Conservation (phyloP, 2,113 vertebrate genomes). For the Trinectes maculatus region DNA sequence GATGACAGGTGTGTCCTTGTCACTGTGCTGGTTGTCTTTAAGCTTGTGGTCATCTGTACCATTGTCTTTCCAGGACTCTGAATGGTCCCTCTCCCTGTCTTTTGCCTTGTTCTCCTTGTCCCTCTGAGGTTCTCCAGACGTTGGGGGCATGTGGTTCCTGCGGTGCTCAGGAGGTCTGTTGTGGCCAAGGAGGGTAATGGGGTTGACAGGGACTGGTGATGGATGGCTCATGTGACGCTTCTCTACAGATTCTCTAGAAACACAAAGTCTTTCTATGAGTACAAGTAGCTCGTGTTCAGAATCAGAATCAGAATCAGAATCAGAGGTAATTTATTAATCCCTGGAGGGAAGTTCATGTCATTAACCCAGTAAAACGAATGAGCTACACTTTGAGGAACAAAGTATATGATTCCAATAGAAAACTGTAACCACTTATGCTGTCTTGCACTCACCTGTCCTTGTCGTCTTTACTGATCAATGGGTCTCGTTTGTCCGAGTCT, state of each 20-base stretch:
- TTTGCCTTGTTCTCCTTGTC: conserved; percentile 91
- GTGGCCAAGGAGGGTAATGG: conserved; percentile 88
- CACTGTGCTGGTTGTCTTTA: conserved; percentile 88
- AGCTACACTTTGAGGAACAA: too few species aligned
- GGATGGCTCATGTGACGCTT: conserved; percentile 93
- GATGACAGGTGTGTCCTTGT: conserved; percentile 87
- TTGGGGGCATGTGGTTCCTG: conserved; percentile 81
- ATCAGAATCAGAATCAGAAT: too few species aligned
- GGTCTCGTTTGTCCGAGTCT: conserved; percentile 94
- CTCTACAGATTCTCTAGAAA: conserved; percentile 88
- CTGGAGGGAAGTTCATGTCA: too few species aligned
- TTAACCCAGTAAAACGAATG: too few species aligned
- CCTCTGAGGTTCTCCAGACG: conserved; percentile 83
- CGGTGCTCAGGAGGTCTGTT: conserved; percentile 87
- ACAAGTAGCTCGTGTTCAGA: background rate
- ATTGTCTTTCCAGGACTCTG: conserved; percentile 90
- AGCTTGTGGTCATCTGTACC: conserved; percentile 90
- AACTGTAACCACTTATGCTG: background rate
- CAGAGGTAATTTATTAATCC: too few species aligned
- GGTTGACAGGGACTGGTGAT: conserved; percentile 87
- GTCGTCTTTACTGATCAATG: conserved; percentile 92
- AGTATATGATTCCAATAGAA: too few species aligned
- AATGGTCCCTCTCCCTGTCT: conserved; percentile 87
- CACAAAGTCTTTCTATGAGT: background rate
- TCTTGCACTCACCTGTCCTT: conserved; percentile 91